Conservation (phyloP, 2,888 invertebrate species). For the Biston stratarius region DNA sequence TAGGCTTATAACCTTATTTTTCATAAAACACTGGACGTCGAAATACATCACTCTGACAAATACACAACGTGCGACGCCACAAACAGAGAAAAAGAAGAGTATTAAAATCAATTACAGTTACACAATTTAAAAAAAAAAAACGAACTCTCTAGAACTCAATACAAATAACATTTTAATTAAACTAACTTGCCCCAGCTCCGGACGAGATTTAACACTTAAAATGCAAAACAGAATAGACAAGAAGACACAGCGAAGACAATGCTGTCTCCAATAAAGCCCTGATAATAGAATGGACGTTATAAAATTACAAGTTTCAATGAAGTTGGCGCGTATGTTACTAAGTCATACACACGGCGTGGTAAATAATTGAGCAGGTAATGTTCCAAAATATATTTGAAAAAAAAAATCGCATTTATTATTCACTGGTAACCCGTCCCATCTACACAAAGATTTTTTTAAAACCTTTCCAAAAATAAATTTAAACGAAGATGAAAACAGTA, state of each 20-base stretch:
- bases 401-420: no score
- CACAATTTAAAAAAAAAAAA: conserved; percentile 4
- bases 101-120: conserved; percentile 5
- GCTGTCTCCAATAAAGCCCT: conserved; percentile 44
- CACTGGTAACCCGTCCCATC: no score
- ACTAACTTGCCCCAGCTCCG: conserved; percentile 1
- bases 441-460: no score
- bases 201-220: conserved; percentile 16
- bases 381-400: no score
- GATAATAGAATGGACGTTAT: conserved; percentile 47
- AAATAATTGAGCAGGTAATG: conserved; percentile 11
- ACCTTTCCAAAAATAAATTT: no score
- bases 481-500: no score
- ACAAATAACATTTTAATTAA: conserved; percentile 25
- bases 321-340: conserved; percentile 50
- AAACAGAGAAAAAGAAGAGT: background rate
- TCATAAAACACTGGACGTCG: no score
- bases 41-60: no score
- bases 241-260: conserved; percentile 31
- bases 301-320: conserved; percentile 52
- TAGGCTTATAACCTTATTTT: no score
- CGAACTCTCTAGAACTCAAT: conserved; percentile 9
- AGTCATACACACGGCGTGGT: conserved; percentile 31
- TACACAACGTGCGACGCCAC: no score
- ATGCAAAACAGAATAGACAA: conserved; percentile 22